These are phyloP conservation scores for Vireo griseus DNA, from an alignment of 2,797 vertebrate species.

Conservation along the genomic window DNA sequence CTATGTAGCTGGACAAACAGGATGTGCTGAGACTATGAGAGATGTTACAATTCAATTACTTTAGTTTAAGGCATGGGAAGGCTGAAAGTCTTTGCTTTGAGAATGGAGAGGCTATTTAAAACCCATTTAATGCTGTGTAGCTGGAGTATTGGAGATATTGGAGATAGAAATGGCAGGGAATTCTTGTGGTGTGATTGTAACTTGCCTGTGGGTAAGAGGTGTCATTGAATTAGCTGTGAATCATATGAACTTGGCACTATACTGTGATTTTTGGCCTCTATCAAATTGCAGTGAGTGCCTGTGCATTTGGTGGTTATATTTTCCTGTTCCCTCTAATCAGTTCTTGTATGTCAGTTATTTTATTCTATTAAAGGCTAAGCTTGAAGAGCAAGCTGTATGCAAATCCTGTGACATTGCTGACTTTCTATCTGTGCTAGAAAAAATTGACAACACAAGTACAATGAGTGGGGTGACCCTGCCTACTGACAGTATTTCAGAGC, in stretches of 20 bases:
- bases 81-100: not conserved
- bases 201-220: not conserved
- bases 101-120: not conserved
- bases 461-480: not conserved
- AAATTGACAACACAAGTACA: not conserved
- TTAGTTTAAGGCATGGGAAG: not conserved
- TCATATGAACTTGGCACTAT: fast-evolving
- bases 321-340: not conserved
- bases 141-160: not conserved
- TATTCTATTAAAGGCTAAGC: not conserved
- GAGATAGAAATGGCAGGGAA: not conserved
- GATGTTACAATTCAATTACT: not conserved
- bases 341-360: not conserved
- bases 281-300: not conserved
- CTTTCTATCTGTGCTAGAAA: not conserved
- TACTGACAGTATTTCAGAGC: not conserved
- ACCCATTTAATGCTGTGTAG: not conserved
- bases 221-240: not conserved
- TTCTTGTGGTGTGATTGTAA: not conserved
- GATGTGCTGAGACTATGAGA: not conserved
- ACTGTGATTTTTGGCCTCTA: not conserved
- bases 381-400: not conserved
- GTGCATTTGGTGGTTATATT: not conserved
- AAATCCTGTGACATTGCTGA: constrained; percentile 1
- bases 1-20: not conserved